Evolutionary conservation across 2,888 invertebrate genomes (phyloP), one percentile per base, ranked within the genome.

Genomic region (Helobdella robusta): DNA sequence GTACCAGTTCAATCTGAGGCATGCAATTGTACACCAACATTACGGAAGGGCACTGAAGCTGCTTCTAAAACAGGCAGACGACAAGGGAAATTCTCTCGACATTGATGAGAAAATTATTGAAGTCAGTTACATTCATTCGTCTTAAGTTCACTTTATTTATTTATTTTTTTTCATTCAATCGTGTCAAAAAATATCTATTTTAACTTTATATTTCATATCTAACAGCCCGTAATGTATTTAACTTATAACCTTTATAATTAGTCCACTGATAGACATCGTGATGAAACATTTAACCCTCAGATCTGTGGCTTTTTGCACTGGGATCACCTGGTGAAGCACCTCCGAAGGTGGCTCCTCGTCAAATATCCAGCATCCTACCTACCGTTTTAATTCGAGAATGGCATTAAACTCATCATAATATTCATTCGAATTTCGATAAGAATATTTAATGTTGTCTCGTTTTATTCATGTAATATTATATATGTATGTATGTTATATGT

Each of bases 31-130:
- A 0, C 83, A 88, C 74, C 82, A 84, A 68, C 89, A 91, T 64
- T 88, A 87, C 81, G 94, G 91, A 0, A 85, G 89, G 68, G 86
- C 88, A 70, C 79, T 88, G 70, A 90, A 89, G 78, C 83, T 88
- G 69, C 81, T 91, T 28, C 77, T 81, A 68, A 88, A 87, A 79
- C 82, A 88, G 69, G 84, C 85, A 68, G 95, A 95, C 72, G 92
- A 94, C 46, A 87, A 89, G 71, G 84, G 87, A 2, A n/a, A n/a
- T n/a, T 82, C 83, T 36, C 84, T 84, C 61, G 91, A 91, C 52
- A 80, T 85, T 2, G 89, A 89, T 65, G 68, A 68, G 32, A 70
- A 71, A 46, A 67, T 66, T 25, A 69, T 73, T 15, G 71, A 74
- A 68, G 75, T 75, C 59, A 32, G 63, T 44, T 5, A 2, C 18